Evolutionary conservation across 1,140 invertebrate species (phyloP), one percentile per base, ranked within the genome.

Genomic region (Zaprionus gabonicus): DNA sequence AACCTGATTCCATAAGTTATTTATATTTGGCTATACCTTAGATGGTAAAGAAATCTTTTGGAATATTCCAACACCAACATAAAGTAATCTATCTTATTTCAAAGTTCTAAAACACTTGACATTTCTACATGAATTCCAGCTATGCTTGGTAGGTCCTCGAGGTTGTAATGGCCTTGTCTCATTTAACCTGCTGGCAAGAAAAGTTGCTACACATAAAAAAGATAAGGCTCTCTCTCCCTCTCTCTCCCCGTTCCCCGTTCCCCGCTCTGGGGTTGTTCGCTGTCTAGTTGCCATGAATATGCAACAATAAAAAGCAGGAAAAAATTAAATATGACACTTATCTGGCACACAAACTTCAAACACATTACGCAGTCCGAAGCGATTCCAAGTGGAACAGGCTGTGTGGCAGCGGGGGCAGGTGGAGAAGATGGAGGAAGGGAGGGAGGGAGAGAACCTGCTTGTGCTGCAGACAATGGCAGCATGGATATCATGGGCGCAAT

Each of bases 281-380:
- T 31, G 51, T 55, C 41, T 57, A 59, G 58, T 49, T 65, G 53
- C 59, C 78, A 80, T 80, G 78, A 86, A 87, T 88, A 86, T 87
- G 80, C 83, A 81, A 76, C 81, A 88, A 87, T 88, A 84, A 87
- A 83, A 87, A 67, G 63, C 65, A 64, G 76, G 44, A 86, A 70
- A 71, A 68, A 88, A 83, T 87, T 83, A 88, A 88, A 84, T 83
- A 75, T 83, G 80, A 71, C 84, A 83, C 84, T 86, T 86, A 87
- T 87, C 83, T 73, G 69, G 71, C 74, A 53, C 55, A 57, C 81
- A 80, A 88, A 81, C 77, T 84, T 83, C 73, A 65, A 80, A 60
- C 71, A 78, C 76, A 79, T 81, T 81, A 74, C 55, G 31, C 65
- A 66, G 56, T 55, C 20, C 34, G 41, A 3, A 63, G 59, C 17